These are phyloP conservation scores for Polydrusus pterygomalis DNA, from an alignment of 2,888 invertebrate species.

Conservation along the genomic window DNA sequence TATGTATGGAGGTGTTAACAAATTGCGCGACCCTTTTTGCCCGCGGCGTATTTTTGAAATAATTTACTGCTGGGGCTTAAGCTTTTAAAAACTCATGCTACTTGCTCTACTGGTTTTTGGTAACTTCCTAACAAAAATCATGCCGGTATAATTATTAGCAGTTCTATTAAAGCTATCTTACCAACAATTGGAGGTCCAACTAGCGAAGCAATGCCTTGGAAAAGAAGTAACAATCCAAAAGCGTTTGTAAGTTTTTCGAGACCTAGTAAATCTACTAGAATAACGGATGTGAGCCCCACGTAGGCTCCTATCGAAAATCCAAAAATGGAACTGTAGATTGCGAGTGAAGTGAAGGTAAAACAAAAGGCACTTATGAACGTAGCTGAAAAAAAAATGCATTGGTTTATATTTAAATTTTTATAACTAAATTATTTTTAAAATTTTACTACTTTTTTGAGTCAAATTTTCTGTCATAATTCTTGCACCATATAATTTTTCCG, in stretches of 20 bases:
- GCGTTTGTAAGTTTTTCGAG: constrained; percentile 94
- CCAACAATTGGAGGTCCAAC: constrained; percentile 96
- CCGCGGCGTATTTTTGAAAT: too few relatives aligned
- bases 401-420: not conserved
- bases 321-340: constrained; percentile 85
- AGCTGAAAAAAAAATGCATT: constrained; percentile 74
- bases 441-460: too few relatives aligned
- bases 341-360: constrained; percentile 81
- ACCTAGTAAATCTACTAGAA: constrained; percentile 95
- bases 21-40: too few relatives aligned
- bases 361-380: constrained; percentile 88
- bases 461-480: too few relatives aligned
- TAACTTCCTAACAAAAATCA: not conserved
- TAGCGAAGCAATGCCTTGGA: constrained; percentile 95
- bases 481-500: too few relatives aligned
- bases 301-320: constrained; percentile 96
- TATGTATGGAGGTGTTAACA: too few relatives aligned
- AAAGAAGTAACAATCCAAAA: constrained; percentile 92
- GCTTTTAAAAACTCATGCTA: too few relatives aligned
- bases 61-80: too few relatives aligned
- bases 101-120: too few relatives aligned
- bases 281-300: constrained; percentile 96
- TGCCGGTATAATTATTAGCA: not conserved
- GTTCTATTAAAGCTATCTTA: constrained; percentile 69
- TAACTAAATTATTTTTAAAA: too few relatives aligned